Conservation (phyloP, 2,797 vertebrate species). For the Microctenopoma steveboyesi region DNA sequence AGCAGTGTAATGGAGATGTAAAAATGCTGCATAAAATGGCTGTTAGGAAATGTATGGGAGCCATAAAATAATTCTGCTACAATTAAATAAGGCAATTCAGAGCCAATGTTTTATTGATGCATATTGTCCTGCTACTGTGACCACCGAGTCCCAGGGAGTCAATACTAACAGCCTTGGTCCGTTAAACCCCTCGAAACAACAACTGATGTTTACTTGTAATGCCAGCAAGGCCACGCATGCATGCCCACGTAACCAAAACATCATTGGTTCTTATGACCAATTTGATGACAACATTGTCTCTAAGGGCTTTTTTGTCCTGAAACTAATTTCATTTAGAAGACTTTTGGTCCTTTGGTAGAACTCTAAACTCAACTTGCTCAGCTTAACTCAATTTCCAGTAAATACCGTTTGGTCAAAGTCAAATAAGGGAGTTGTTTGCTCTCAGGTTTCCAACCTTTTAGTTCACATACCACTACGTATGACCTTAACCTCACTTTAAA, state of each 20-base stretch:
- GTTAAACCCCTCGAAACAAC: too few species aligned
- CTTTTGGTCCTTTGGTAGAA: neutral
- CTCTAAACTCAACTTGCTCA: neutral
- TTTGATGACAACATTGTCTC: conserved; percentile 1
- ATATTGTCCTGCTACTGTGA: conserved; percentile 66
- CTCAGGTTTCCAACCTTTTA: conserved; percentile 1
- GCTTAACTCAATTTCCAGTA: neutral
- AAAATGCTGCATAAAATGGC: conserved; percentile 74
- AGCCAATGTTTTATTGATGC: conserved; percentile 69
- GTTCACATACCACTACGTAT: neutral
- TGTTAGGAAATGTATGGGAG: conserved; percentile 70
- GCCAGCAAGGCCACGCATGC: conserved; percentile 7
- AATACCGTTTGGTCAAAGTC: neutral
- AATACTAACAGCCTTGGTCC: conserved; percentile 41
- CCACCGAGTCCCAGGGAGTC: conserved; percentile 39
- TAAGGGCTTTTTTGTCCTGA: neutral
- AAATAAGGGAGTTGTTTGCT: neutral
- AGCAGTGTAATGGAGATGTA: conserved; percentile 64
- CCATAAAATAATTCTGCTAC: conserved; percentile 65
- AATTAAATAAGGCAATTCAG: conserved; percentile 62
- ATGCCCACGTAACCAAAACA: conserved; percentile 16
- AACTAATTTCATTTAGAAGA: conserved; percentile 1
- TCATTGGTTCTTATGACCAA: neutral
- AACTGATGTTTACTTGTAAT: conserved; percentile 23
- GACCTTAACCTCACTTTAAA: neutral